phyloP scores from a whole-genome alignment of 2,797 vertebrate genomes.

The Cuniculus paca region DNA sequence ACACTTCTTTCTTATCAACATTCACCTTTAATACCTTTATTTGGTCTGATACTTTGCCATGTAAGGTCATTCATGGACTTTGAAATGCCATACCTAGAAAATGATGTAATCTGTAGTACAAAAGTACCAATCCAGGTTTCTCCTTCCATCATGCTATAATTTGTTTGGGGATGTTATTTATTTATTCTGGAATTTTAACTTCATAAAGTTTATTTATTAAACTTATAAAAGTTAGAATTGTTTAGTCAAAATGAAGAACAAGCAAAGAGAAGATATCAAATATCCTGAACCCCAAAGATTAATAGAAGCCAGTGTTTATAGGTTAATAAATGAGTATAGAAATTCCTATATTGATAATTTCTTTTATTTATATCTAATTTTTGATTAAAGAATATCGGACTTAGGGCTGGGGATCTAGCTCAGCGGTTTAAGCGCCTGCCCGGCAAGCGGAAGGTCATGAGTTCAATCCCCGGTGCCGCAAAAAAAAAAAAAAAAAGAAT shows the following conservation, averaged over 20 bases:
- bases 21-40: conserved; percentile 50
- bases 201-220: neutral
- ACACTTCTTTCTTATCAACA: conserved; percentile 15
- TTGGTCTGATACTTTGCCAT: neutral
- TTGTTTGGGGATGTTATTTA: neutral
- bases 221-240: conserved; percentile 12
- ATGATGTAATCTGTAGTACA: conserved; percentile 6
- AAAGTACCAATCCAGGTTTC: neutral
- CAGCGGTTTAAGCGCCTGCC: no score
- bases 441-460: no score
- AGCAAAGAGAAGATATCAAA: conserved; percentile 41
- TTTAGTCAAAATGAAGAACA: conserved; percentile 42
- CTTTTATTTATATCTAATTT: neutral
- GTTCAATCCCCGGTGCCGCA: no score
- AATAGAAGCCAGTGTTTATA: conserved; percentile 13
- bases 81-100: conserved; percentile 51
- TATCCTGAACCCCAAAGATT: neutral
- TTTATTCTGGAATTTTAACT: conserved; percentile 9
- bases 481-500: no score
- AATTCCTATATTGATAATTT: neutral
- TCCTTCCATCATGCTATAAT: neutral
- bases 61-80: conserved; percentile 3
- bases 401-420: no score
- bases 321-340: neutral
- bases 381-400: neutral